These are phyloP conservation scores for Chionomys nivalis DNA, from an alignment of 2,113 vertebrate genomes.

Conservation along the genomic window DNA sequence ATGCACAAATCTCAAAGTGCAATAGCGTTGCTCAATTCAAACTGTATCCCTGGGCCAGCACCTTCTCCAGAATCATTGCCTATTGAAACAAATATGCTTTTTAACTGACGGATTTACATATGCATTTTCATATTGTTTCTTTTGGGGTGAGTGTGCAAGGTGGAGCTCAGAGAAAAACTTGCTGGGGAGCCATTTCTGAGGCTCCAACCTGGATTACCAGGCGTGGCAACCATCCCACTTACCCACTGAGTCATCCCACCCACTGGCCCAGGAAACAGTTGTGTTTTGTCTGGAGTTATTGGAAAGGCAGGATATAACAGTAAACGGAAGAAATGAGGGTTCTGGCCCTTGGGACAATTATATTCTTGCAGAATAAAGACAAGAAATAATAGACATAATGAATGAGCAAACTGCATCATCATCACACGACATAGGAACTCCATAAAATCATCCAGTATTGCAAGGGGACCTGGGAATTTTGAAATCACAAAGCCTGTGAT, in stretches of 20 bases:
- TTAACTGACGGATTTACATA: background rate
- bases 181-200: background rate
- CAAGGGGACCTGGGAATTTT: background rate
- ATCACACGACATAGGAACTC: background rate
- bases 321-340: background rate
- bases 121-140: background rate
- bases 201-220: background rate
- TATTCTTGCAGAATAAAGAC: background rate
- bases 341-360: background rate
- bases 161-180: background rate
- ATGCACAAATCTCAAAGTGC: background rate
- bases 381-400: background rate
- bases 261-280: background rate
- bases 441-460: background rate
- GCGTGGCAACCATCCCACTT: background rate
- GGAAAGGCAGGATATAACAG: background rate
- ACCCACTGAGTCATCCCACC: too few species aligned
- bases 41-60: background rate
- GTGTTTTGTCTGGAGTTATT: background rate
- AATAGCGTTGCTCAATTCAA: background rate
- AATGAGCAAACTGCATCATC: background rate
- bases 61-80: constrained; percentile 6
- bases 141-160: background rate
- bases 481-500: background rate
- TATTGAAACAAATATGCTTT: background rate